Percentiles rank a stretch among this genome's conserved stretches.
phyloP scores from a whole-genome alignment of 2,797 vertebrate species.

The Crenichthys baileyi region DNA sequence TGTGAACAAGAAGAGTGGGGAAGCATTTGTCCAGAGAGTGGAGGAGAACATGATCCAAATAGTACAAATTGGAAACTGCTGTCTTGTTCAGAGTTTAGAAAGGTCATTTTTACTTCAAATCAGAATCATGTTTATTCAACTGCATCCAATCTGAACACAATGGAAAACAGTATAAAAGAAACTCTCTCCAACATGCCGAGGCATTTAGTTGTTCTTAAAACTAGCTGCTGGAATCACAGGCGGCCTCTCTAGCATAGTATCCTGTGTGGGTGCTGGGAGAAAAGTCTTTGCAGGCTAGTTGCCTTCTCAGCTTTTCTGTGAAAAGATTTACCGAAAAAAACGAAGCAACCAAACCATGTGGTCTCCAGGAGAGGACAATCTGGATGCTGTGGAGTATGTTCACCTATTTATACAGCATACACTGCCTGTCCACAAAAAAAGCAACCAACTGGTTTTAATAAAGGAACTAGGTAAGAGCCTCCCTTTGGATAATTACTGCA shows the following conservation, averaged over 20 bases:
- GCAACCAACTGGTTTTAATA: background rate
- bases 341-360: no score
- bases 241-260: background rate
- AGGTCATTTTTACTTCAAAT: background rate
- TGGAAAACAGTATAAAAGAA: background rate
- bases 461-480: background rate
- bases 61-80: constrained; percentile 1
- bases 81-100: background rate
- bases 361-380: no score
- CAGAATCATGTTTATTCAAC: background rate
- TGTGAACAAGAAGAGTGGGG: background rate
- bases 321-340: background rate
- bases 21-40: background rate
- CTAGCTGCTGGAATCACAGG: background rate
- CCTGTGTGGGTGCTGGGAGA: background rate
- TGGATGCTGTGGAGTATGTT: background rate
- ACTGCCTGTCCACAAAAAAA: background rate
- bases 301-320: background rate
- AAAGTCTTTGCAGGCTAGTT: background rate
- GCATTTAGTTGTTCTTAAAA: background rate
- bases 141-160: background rate
- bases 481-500: background rate
- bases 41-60: background rate
- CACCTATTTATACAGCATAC: background rate
- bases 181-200: background rate